These are phyloP conservation scores for Pimpla rufipes DNA, from an alignment of 2,888 invertebrate species.

Conservation along the genomic window DNA sequence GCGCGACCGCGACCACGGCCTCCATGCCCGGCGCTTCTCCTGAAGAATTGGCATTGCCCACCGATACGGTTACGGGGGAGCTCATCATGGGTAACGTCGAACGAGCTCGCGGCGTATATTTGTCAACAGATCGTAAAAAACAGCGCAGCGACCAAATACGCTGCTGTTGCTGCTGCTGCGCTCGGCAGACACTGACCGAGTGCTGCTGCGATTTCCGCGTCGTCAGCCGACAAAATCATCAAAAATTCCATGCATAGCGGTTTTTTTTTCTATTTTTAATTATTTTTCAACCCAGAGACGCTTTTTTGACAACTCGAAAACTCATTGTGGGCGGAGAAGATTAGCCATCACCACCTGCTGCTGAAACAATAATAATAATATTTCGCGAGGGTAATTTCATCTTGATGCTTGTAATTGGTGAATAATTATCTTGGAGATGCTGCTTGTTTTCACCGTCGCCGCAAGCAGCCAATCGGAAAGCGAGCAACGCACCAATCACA, in stretches of 20 bases:
- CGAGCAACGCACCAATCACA: too few species aligned
- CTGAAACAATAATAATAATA: background rate
- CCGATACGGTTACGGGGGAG: slow-evolving; percentile 80
- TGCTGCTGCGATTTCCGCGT: background rate
- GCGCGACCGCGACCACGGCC: slow-evolving; percentile 89
- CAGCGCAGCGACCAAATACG: background rate
- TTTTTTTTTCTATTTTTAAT: background rate
- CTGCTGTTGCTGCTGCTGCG: background rate
- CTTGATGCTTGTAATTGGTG: background rate
- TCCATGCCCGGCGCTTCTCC: slow-evolving; percentile 87
- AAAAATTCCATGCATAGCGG: slow-evolving; percentile 2
- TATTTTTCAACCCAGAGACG: background rate
- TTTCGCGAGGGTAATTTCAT: background rate
- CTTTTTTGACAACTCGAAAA: background rate
- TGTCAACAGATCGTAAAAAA: slow-evolving; percentile 6
- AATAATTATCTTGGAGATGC: slow-evolving; percentile 1
- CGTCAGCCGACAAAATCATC: background rate
- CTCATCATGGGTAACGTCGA: slow-evolving; percentile 76
- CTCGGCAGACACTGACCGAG: background rate
- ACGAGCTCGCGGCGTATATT: slow-evolving; percentile 2
- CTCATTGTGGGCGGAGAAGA: background rate
- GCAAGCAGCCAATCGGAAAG: too few species aligned
- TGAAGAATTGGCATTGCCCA: slow-evolving; percentile 77
- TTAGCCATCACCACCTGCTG: background rate
- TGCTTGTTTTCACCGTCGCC: too few species aligned